These are phyloP conservation scores for Coelogynopora nodosa DNA, from an alignment of 2,888 invertebrate genomes.

Conservation along the genomic window DNA sequence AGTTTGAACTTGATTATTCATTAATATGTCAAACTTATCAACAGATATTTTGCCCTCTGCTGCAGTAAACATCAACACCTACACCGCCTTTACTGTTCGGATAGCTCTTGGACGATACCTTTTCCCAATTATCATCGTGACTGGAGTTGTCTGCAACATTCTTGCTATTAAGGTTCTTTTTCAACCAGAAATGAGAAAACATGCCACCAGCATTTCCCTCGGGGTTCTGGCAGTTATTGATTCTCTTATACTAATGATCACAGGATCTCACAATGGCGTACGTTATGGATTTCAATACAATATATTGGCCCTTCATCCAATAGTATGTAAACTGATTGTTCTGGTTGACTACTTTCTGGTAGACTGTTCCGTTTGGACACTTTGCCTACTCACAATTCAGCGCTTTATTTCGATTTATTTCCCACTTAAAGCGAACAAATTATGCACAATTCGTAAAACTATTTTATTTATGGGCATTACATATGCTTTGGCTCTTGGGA, in stretches of 20 bases:
- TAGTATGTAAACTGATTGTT: background rate
- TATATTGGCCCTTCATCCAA: background rate
- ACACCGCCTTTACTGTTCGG: background rate
- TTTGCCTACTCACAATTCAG: background rate
- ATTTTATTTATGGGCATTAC: background rate
- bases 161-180: background rate
- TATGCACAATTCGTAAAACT: background rate
- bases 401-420: constrained; percentile 9
- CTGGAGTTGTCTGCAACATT: background rate
- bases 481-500: background rate
- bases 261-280: background rate
- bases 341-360: constrained; percentile 11
- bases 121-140: background rate
- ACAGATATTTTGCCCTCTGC: no score
- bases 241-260: background rate
- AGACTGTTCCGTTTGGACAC: constrained; percentile 15
- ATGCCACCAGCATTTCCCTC: background rate
- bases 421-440: background rate
- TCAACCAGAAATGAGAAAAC: background rate
- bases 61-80: no score
- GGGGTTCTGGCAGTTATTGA: background rate
- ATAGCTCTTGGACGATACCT: background rate
- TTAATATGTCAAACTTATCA: no score
- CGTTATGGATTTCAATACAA: background rate
- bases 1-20: no score